Evolutionary conservation across 2,797 vertebrate genomes (phyloP), one percentile per base, ranked within the genome.

Genomic region (Percopsis omiscomaycus): DNA sequence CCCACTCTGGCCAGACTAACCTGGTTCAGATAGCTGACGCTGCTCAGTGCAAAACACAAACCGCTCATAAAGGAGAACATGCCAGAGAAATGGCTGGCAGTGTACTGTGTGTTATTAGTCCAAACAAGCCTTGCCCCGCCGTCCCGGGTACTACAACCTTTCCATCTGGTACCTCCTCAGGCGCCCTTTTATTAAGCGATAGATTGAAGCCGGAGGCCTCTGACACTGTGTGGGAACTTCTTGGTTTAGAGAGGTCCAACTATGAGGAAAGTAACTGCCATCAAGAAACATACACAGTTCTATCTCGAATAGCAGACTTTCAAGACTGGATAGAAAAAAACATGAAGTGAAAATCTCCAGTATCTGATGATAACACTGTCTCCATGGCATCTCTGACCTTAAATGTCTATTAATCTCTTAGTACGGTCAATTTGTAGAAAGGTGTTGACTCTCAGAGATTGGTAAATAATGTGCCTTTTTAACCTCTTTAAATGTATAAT

Each of bases 291-390:
- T 89, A 91, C 80, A 92, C 91, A 0, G 91, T 91, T 66, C 95
- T 94, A 72, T 95, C 93, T 50, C 92, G 90, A 61, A 89, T 93
- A 52, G 77, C 86, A 66, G 91, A 88, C 60, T 96, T 96, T 66
- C 92, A 90, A 86, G 93, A 94, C 87, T 98, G 96, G 95, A 94
- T 97, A 57, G 92, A 93, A 72, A 91, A 89, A 69, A 95, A 95
- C 70, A 89, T 95, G 84, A 95, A 95, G 67, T 97, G 91, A 64
- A 42, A 51, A 16, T 32, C 5, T 59, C 5, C 54, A n/a, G 0
- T 15, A 58, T 53, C 3, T 50, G 3, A 42, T 12, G 1, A 22
- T 14, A 32, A 50, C 22, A 4, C 2, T 2, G 32, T 54, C 52
- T 59, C 12, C 15, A 50, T n/a, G n/a, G 3, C 3, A 0, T 11